phyloP scores from a whole-genome alignment of 2,888 invertebrate genomes.

The Campoletis raptor region DNA sequence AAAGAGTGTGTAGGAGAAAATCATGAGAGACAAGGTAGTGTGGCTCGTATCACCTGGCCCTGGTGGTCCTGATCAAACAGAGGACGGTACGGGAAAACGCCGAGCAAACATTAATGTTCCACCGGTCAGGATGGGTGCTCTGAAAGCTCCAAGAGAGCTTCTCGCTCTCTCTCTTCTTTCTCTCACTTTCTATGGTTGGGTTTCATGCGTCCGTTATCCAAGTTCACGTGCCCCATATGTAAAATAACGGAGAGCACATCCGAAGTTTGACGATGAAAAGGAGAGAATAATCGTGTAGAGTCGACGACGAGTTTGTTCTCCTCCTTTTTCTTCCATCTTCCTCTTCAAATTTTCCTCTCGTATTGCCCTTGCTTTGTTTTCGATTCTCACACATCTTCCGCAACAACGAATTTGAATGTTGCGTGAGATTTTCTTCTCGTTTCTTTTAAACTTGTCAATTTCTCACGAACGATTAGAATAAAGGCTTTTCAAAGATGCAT shows the following conservation, averaged over 20 bases:
- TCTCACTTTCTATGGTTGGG: conserved; percentile 1
- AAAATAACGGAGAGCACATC: conserved; percentile 33
- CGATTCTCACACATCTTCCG: conserved; percentile 70
- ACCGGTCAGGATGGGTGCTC: conserved; percentile 72
- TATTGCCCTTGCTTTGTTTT: conserved; percentile 70
- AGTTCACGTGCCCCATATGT: conserved; percentile 21
- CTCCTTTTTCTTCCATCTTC: neutral
- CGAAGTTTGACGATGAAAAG: conserved; percentile 31
- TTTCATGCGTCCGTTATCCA: conserved; percentile 36
- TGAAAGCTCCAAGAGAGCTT: conserved; percentile 22
- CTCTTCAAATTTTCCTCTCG: conserved; percentile 11
- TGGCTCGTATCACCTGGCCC: conserved; percentile 79
- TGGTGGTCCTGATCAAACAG: conserved; percentile 83
- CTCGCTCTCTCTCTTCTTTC: neutral
- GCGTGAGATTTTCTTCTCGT: neutral
- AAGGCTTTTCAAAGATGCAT: neutral
- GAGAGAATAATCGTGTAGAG: conserved; percentile 48
- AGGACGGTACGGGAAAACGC: conserved; percentile 73
- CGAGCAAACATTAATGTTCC: conserved; percentile 77
- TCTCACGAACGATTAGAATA: neutral
- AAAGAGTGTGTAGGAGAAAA: conserved; percentile 64
- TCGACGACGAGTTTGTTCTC: conserved; percentile 11
- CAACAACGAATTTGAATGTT: conserved; percentile 3
- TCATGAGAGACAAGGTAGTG: conserved; percentile 59
- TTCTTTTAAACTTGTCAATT: neutral